Evolutionary conservation across 2,113 vertebrate genomes (phyloP).

Genomic region (Helogale parvula): DNA sequence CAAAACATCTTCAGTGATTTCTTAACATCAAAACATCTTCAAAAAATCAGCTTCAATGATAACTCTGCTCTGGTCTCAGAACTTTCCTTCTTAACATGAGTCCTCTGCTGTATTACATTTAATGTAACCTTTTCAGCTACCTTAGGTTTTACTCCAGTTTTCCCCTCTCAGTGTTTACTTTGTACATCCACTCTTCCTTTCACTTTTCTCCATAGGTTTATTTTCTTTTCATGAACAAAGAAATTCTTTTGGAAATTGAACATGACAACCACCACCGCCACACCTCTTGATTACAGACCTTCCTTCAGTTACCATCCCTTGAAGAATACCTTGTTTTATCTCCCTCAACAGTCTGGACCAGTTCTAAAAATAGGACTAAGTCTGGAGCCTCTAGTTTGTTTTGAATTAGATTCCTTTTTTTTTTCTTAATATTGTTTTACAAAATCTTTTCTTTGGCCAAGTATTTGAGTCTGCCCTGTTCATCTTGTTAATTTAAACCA

Average conservation of each 20-base stretch:
- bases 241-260: background rate
- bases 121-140: background rate
- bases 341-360: background rate
- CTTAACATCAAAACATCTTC: background rate
- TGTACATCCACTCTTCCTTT: background rate
- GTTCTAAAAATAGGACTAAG: background rate
- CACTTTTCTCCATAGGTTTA: background rate
- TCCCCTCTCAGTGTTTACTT: background rate
- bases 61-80: background rate
- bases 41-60: background rate
- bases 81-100: background rate
- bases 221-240: background rate
- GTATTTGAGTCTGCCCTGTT: background rate
- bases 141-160: too few species aligned
- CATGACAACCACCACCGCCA: fast-evolving
- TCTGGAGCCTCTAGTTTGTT: background rate
- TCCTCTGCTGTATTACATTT: background rate
- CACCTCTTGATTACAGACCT: background rate
- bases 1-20: background rate
- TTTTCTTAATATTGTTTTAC: background rate
- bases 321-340: background rate
- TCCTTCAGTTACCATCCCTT: background rate
- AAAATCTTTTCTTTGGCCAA: background rate
- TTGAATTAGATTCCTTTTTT: background rate
- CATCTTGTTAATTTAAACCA: background rate